Evolutionary conservation across 2,888 invertebrate species (phyloP).

Genomic region (Orthosia cruda): DNA sequence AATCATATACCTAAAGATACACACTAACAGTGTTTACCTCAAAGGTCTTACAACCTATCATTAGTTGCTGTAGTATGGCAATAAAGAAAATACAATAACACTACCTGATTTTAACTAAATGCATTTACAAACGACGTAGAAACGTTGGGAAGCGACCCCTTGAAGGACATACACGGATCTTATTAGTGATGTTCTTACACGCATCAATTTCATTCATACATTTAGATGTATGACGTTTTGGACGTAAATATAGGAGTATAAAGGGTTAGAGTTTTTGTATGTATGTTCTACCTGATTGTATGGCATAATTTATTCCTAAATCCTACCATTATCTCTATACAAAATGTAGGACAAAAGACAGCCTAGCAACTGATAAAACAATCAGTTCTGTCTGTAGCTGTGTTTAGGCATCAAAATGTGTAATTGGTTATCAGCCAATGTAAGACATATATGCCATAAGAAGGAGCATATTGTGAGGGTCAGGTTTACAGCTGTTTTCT

Average conservation of each 20-base stretch:
- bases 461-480: constrained; percentile 25
- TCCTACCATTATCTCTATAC: background rate
- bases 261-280: too few species aligned
- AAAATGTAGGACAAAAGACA: constrained; percentile 1
- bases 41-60: constrained; percentile 15
- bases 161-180: too few species aligned
- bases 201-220: too few species aligned
- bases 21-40: constrained; percentile 1
- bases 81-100: background rate
- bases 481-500: constrained; percentile 8
- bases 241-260: too few species aligned
- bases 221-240: too few species aligned
- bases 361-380: background rate
- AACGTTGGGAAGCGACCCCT: too few species aligned
- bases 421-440: constrained; percentile 44
- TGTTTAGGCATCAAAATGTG: constrained; percentile 13
- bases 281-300: too few species aligned
- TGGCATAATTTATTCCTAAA: background rate
- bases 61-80: background rate
- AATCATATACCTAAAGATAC: background rate
- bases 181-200: too few species aligned
- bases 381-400: constrained; percentile 11
- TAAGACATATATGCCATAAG: constrained; percentile 8
- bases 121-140: too few species aligned
- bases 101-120: background rate